phyloP scores from a whole-genome alignment of 2,113 vertebrate genomes.

The Passerina amoena region DNA sequence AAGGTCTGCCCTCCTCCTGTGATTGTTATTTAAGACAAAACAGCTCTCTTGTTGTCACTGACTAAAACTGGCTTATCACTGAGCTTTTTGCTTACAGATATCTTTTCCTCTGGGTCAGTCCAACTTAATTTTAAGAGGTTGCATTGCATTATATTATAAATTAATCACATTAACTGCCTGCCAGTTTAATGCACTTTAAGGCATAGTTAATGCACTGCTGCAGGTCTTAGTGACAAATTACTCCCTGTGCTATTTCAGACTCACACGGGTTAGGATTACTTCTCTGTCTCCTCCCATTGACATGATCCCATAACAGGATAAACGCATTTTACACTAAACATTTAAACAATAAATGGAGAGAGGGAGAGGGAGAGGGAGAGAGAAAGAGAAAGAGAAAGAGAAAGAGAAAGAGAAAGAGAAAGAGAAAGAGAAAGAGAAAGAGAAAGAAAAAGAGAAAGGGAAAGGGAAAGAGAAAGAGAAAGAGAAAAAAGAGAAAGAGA shows the following conservation, averaged over 20 bases:
- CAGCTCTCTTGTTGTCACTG: neutral
- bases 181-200: conserved; percentile 9
- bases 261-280: conserved; percentile 3
- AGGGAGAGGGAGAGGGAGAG: neutral
- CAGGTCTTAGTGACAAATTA: conserved; percentile 20
- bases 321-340: conserved; percentile 39
- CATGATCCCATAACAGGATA: conserved; percentile 51
- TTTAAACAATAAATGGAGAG: conserved; percentile 52
- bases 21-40: conserved; percentile 48
- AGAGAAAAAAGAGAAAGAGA: neutral
- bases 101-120: conserved; percentile 14
- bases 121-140: conserved; percentile 42
- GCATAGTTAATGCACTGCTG: neutral
- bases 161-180: conserved; percentile 37
- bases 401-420: neutral
- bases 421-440: neutral
- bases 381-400: neutral
- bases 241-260: neutral
- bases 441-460: neutral
- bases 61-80: conserved; percentile 10
- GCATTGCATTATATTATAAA: conserved; percentile 31
- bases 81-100: conserved; percentile 28
- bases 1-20: neutral
- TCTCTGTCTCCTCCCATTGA: conserved; percentile 11
- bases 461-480: neutral